phyloP scores from a whole-genome alignment of 1,140 invertebrate genomes.

The Ditylenchus dipsaci region DNA sequence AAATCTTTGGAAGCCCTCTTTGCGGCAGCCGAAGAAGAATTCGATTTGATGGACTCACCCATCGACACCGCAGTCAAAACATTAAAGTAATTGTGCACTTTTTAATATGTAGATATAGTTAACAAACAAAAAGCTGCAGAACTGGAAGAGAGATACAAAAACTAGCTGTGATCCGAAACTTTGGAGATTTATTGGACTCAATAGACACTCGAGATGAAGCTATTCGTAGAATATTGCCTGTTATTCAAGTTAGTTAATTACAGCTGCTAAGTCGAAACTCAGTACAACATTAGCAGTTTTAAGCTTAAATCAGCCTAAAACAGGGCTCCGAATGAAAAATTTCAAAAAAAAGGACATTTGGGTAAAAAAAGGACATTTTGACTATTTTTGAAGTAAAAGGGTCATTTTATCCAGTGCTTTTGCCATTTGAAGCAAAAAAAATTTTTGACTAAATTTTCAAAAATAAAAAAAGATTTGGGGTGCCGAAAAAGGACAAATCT shows the following conservation, averaged over 20 bases:
- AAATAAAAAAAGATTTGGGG: no score
- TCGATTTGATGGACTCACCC: slow-evolving; percentile 20
- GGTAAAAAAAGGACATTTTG: no score
- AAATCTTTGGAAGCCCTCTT: slow-evolving; percentile 27
- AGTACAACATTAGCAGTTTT: neutral
- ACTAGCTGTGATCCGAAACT: slow-evolving; percentile 19
- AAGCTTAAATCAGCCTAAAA: neutral
- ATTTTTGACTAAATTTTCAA: no score
- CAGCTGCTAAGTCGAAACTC: no score
- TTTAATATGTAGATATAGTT: neutral
- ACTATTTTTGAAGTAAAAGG: no score
- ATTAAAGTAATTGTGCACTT: slow-evolving; percentile 4
- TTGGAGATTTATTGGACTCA: slow-evolving; percentile 25
- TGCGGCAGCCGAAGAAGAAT: slow-evolving; percentile 28
- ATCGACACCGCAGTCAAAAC: slow-evolving; percentile 28
- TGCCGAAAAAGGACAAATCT: no score
- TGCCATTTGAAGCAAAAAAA: no score
- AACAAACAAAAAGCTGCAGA: neutral
- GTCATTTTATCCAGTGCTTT: no score
- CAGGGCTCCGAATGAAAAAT: neutral
- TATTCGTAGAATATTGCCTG: slow-evolving; percentile 15
- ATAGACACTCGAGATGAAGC: slow-evolving; percentile 13
- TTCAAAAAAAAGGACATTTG: neutral
- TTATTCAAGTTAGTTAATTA: slow-evolving; percentile 20
- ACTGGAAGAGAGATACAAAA: slow-evolving; percentile 31